Evolutionary conservation across 2,113 vertebrate genomes (phyloP), one percentile per base, ranked within the genome.

Genomic region (Thamnaconus septentrionalis): DNA sequence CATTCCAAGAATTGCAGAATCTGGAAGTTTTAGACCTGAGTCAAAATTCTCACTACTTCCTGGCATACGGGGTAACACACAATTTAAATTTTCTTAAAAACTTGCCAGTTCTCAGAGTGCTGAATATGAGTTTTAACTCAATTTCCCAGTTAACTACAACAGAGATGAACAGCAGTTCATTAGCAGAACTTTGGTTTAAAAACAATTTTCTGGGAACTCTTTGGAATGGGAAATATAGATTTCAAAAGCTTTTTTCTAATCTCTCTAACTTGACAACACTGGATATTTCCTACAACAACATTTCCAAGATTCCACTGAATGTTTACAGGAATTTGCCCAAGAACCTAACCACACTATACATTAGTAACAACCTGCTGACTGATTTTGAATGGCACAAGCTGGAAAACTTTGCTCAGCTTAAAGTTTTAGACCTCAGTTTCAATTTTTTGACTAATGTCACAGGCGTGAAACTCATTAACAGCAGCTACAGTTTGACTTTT

Each of bases 61-160:
- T n/a, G 41, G 81, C 92, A 3, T 77, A 71, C 52, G 91, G 90
- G 0, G 76, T 95, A 48, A 94, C 91, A 0, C 83, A 84, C 53
- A 92, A 90, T 50, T 54, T 93, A 4, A 78, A 82, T 40, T 96
- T 95, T 47, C 72, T 58, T 5, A 47, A 85, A 83, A 90, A 93
- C 47, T 74, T 94, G 31, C 82, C 74, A 2, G 57, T 7, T 10
- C 61, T 93, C 43, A 80, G 88, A 69, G 82, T 90, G 53, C 80
- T 94, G n/a, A 93, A 89, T 55, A 79, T 93, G 81, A 88, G 78
- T 42, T 11, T 54, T 44, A 94, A 94, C 0, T 3, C 3, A 3
- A 94, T 95, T 75, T 90, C 54, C n/a, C 93, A 84, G 2, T 73
- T 94, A 71, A 93, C 92, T 2, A 91, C 92, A 3, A 92, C 82